Conservation (phyloP, 2,888 invertebrate species). For the Brenthis daphne region DNA sequence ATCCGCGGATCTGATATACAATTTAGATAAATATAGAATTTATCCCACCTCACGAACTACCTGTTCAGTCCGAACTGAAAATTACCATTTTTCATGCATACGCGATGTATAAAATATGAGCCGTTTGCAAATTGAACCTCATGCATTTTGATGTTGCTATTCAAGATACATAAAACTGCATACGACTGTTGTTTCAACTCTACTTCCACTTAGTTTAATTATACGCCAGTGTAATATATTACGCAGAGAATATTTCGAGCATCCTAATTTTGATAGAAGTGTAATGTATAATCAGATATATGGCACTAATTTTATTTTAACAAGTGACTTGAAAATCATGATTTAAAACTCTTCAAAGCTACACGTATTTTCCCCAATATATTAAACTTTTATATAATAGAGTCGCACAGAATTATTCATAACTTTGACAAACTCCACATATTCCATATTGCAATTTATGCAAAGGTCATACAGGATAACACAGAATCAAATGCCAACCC, state of each 20-base stretch:
- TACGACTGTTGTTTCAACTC: constrained; percentile 1
- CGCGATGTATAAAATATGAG: constrained; percentile 31
- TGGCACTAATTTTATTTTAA: no score
- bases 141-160: constrained; percentile 8
- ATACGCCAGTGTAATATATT: no score
- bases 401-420: constrained; percentile 21
- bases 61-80: constrained; percentile 25
- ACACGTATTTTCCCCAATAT: constrained; percentile 13
- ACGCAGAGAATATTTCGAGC: no score
- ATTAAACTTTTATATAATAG: constrained; percentile 20
- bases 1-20: constrained; percentile 29
- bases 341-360: not conserved
- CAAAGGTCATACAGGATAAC: constrained; percentile 4
- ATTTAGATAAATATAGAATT: constrained; percentile 29
- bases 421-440: constrained; percentile 18
- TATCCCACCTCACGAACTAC: constrained; percentile 29
- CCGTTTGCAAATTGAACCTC: constrained; percentile 17
- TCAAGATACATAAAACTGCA: constrained; percentile 4
- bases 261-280: no score
- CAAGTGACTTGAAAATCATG: no score
- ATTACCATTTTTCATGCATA: constrained; percentile 41
- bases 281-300: no score
- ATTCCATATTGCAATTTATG: constrained; percentile 30
- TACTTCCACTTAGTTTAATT: not conserved
- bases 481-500: not conserved